Base-by-base conservation (phyloP, 2,888 invertebrate genomes). In the Chydorus sphaericus region DNA sequence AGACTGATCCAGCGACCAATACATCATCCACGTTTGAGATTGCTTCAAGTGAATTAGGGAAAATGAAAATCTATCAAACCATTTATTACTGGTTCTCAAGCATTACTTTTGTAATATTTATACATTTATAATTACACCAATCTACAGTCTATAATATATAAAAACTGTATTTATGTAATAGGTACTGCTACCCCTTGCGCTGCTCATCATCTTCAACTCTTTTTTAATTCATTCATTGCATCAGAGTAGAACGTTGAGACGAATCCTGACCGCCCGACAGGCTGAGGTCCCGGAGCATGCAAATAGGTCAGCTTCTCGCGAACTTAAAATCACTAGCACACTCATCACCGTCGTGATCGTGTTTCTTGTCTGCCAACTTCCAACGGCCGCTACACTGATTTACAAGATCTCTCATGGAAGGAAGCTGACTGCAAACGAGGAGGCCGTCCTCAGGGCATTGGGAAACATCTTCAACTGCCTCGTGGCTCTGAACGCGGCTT, bases 271-370 rank as follows among this genome's bases (percentile, higher is more conserved):
- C 11, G 28, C 38, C 11, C 44, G 28, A 20, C 8, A 16, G 7
- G 33, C 29, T 3, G 58, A 58, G 33, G 29, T 30, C 48, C 29
- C 51, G n/a, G 39, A 39, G 18, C 18, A 23, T n/a, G 36, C 20
- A 23, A 55, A 58, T 29, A 30, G 48, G 18, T 8, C 10, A 8
- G 29, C 48, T 10, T 30, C 74, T 3, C 80, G 81, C 65, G 81
- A 82, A 65, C 80, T 82, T 65, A 76, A 82, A 60, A 83, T 85
- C 59, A 87, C 86, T 3, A 74, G 83, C 37, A 83, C 84, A 66
- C 70, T 86, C 37, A 84, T 85, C n/a, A 79, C 80, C 1, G 83
- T 86, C n/a, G 84, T 86, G 8, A 73, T 85, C 44, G 74, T 85
- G 56, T 85, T 85, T 67, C 73, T 85, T 38, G 65, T 85, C 7